Percentiles rank a stretch among this genome's conserved stretches.
These are phyloP conservation scores for Drosophila mauritiana DNA, from an alignment of 1,140 invertebrate species.

Conservation along the genomic window DNA sequence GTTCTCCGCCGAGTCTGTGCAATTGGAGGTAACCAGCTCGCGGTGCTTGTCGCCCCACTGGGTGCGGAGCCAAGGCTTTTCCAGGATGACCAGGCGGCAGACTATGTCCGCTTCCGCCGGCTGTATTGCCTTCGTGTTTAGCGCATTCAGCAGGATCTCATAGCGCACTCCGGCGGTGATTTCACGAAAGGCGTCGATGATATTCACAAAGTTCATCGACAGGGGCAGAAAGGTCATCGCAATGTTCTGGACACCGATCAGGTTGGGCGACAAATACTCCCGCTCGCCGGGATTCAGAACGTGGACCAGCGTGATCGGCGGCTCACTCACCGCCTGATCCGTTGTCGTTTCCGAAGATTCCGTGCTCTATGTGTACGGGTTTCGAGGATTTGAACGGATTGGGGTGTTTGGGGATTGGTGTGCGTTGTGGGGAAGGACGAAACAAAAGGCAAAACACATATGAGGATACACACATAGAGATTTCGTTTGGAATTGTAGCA, in stretches of 20 bases:
- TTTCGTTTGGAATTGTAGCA: slow-evolving; percentile 25
- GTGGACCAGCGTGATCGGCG: slow-evolving; percentile 75
- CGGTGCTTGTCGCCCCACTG: slow-evolving; percentile 82
- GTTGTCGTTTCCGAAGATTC: slow-evolving; percentile 17
- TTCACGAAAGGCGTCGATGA: slow-evolving; percentile 80
- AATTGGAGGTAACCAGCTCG: slow-evolving; percentile 73
- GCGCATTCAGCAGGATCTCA: slow-evolving; percentile 73
- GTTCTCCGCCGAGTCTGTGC: slow-evolving; percentile 60
- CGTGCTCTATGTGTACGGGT: slow-evolving; percentile 11
- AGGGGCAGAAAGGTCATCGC: slow-evolving; percentile 80
- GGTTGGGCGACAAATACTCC: slow-evolving; percentile 80
- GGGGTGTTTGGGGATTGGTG: slow-evolving; percentile 21
- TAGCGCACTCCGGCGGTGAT: slow-evolving; percentile 82
- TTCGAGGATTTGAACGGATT: slow-evolving; percentile 8
- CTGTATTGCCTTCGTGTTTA: slow-evolving; percentile 67
- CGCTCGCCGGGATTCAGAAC: slow-evolving; percentile 80
- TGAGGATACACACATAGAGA: slow-evolving; percentile 66
- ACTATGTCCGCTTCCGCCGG: slow-evolving; percentile 67
- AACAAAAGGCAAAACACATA: slow-evolving; percentile 79
- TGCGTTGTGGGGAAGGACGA: slow-evolving; percentile 53
- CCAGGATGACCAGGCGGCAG: slow-evolving; percentile 76
- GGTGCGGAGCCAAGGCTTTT: slow-evolving; percentile 81
- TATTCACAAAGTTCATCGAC: slow-evolving; percentile 76
- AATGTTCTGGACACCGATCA: slow-evolving; percentile 83
- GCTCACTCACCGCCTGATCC: slow-evolving; percentile 62